These are phyloP conservation scores for Notothenia coriiceps DNA, from an alignment of 2,113 vertebrate genomes.

Conservation along the genomic window DNA sequence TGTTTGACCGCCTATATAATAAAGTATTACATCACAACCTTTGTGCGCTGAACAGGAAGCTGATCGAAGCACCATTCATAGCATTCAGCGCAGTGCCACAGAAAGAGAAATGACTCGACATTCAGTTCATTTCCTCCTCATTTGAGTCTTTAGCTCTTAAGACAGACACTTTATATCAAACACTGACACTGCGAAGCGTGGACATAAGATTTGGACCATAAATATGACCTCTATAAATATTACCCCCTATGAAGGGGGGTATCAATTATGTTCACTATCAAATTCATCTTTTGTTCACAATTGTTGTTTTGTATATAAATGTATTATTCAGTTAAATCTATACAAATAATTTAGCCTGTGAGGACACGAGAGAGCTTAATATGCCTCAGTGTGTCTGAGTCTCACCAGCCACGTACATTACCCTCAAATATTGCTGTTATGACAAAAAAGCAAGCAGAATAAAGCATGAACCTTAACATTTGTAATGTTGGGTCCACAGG, in stretches of 20 bases:
- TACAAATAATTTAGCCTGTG: too few species aligned
- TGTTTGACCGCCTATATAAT: conserved; percentile 72
- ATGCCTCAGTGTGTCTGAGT: neutral
- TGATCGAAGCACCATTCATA: conserved; percentile 46
- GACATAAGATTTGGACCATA: neutral
- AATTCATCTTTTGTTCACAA: too few species aligned
- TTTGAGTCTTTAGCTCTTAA: neutral
- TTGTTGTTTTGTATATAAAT: neutral
- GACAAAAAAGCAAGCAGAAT: too few species aligned
- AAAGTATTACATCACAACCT: conserved; percentile 74
- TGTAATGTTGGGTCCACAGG: neutral
- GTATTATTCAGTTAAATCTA: neutral
- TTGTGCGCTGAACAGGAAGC: conserved; percentile 55
- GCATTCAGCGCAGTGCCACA: conserved; percentile 19
- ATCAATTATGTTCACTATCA: neutral
- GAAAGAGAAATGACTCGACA: neutral
- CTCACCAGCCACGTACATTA: neutral
- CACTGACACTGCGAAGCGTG: neutral
- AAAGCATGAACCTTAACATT: neutral
- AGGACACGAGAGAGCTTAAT: neutral
- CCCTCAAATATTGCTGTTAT: too few species aligned
- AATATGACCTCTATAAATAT: neutral
- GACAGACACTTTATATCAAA: neutral
- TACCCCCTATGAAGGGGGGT: neutral
- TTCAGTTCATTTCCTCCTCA: neutral